Percentiles rank a stretch among this genome's conserved stretches.
phyloP scores from a whole-genome alignment of 2,888 invertebrate genomes.

The Folsomia manolachei region DNA sequence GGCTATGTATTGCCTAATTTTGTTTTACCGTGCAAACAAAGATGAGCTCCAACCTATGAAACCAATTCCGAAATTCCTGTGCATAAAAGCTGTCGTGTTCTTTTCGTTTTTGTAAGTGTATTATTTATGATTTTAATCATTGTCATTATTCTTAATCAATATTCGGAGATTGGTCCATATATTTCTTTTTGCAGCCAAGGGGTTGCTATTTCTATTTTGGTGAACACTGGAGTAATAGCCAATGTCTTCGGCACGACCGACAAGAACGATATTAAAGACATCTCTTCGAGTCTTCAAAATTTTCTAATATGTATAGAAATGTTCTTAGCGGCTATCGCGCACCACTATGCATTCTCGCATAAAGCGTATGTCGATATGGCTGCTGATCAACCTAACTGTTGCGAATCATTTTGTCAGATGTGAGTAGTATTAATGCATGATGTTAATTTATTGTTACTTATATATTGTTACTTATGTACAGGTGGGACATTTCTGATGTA shows the following conservation, averaged over 20 bases:
- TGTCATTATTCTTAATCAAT: background rate
- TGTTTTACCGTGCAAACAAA: conserved; percentile 87
- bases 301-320: conserved; percentile 96
- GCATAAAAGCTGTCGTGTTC: conserved; percentile 96
- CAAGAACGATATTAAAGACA: conserved; percentile 66
- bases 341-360: conserved; percentile 94
- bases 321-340: conserved; percentile 93
- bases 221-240: conserved; percentile 76
- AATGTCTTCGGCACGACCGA: conserved; percentile 69
- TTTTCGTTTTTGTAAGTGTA: conserved; percentile 93
- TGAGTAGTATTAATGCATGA: too few relatives aligned
- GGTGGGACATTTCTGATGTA: conserved; percentile 96
- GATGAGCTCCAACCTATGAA: conserved; percentile 86
- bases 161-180: background rate
- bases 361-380: conserved; percentile 69
- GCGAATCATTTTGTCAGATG: conserved; percentile 83
- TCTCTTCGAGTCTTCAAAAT: conserved; percentile 82
- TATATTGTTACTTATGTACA: too few relatives aligned
- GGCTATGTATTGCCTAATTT: conserved; percentile 92
- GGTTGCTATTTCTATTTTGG: conserved; percentile 80
- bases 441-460: too few relatives aligned
- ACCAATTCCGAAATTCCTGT: conserved; percentile 91
- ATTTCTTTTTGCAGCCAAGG: conserved; percentile 69
- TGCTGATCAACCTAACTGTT: conserved; percentile 60
- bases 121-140: conserved; percentile 8